Percentiles rank a stretch among this genome's conserved stretches.
These are phyloP conservation scores for Hylaea fasciaria DNA, from an alignment of 2,888 invertebrate species.

Conservation along the genomic window DNA sequence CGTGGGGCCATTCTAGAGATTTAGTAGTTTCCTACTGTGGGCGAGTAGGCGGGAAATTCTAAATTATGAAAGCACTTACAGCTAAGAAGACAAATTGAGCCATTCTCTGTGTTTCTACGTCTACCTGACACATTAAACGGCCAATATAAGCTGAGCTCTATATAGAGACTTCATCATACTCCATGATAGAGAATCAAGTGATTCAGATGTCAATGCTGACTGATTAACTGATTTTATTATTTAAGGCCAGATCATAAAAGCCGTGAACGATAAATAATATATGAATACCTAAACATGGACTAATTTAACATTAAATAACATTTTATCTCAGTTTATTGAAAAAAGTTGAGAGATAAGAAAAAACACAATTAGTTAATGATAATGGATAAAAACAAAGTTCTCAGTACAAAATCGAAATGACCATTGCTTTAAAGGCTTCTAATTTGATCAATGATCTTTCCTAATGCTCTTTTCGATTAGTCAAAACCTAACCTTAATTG, in stretches of 20 bases:
- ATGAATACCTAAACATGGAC: too few relatives aligned
- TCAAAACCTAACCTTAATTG: not conserved
- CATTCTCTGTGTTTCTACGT: constrained; percentile 65
- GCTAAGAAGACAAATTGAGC: constrained; percentile 72
- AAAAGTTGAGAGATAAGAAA: too few relatives aligned
- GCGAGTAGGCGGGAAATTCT: constrained; percentile 67
- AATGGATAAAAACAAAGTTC: too few relatives aligned
- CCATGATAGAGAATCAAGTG: not conserved
- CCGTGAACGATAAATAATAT: too few relatives aligned
- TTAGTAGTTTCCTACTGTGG: constrained; percentile 68
- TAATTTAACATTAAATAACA: too few relatives aligned
- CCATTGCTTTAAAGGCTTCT: too few relatives aligned
- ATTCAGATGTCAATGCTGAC: not conserved
- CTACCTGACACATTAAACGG: constrained; percentile 52
- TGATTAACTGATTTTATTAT: not conserved
- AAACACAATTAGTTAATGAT: too few relatives aligned
- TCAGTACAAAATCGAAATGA: too few relatives aligned
- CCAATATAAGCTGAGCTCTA: constrained; percentile 34
- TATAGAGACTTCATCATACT: not conserved
- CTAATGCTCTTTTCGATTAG: constrained; percentile 1
- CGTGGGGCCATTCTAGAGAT: constrained; percentile 63
- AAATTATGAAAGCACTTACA: constrained; percentile 74
- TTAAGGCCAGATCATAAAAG: not conserved
- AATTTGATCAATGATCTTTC: not conserved
- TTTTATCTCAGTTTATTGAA: too few relatives aligned